Percentiles rank a stretch among this genome's conserved stretches.
Evolutionary conservation across 1,140 invertebrate species (phyloP).

Genomic region (Antheraea mylitta): DNA sequence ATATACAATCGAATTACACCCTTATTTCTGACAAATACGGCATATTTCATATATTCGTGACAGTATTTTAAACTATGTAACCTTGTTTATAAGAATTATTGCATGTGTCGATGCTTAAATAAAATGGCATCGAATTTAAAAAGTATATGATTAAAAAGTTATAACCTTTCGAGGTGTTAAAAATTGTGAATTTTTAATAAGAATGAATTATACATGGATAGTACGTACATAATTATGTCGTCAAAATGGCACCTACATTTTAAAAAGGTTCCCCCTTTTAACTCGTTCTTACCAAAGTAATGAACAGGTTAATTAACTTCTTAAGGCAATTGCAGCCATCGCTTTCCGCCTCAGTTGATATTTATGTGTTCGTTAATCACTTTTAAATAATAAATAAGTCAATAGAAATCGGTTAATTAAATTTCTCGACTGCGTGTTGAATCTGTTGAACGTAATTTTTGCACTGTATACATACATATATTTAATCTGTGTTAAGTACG

Average conservation of each 20-base stretch:
- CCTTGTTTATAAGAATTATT: conserved; percentile 19
- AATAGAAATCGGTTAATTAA: neutral
- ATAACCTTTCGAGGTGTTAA: conserved; percentile 8
- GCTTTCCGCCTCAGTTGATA: neutral
- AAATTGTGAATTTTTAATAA: conserved; percentile 6
- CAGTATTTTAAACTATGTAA: conserved; percentile 9
- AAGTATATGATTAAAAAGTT: neutral
- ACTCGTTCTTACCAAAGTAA: neutral
- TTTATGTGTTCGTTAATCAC: neutral
- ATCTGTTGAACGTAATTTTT: neutral
- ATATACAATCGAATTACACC: conserved; percentile 12
- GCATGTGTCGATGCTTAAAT: conserved; percentile 22
- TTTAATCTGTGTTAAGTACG: neutral
- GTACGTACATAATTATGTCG: conserved; percentile 21
- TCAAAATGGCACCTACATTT: conserved; percentile 15
- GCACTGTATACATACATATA: neutral
- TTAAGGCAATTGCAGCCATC: neutral
- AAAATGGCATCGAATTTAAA: conserved; percentile 12
- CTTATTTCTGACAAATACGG: conserved; percentile 16
- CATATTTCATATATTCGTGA: neutral
- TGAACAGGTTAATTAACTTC: neutral
- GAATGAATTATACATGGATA: neutral
- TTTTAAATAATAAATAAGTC: neutral
- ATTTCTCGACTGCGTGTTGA: neutral
- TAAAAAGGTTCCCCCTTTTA: neutral